Evolutionary conservation across 1,140 invertebrate species (phyloP).

Genomic region (Euura lappo): DNA sequence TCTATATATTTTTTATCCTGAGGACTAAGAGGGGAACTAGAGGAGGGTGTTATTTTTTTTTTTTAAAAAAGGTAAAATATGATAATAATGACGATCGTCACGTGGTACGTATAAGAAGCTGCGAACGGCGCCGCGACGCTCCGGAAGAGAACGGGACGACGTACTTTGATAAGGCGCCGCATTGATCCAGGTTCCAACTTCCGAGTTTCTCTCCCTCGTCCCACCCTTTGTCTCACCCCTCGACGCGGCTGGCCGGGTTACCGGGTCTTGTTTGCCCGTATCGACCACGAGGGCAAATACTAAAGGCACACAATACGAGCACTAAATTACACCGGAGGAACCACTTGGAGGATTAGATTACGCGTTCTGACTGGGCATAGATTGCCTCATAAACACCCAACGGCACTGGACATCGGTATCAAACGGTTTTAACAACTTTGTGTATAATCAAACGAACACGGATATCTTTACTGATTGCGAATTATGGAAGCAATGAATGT

Average conservation of each 20-base stretch:
- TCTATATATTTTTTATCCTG: too few species aligned
- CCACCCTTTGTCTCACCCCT: background rate
- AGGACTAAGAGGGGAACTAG: too few species aligned
- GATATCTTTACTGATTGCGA: too few species aligned
- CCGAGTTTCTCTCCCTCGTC: background rate
- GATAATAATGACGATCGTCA: background rate
- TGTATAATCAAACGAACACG: too few species aligned
- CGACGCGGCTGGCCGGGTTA: background rate
- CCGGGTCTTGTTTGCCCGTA: constrained; percentile 3
- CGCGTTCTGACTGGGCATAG: background rate
- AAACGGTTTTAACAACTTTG: too few species aligned
- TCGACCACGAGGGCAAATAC: constrained; percentile 6
- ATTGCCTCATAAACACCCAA: background rate
- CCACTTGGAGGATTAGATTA: constrained; percentile 7
- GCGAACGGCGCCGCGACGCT: background rate
- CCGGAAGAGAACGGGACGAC: background rate
- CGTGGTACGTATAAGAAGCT: background rate
- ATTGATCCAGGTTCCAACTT: constrained; percentile 5
- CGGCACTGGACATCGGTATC: too few species aligned
- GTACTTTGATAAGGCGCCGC: constrained; percentile 6
- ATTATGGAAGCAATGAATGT: too few species aligned
- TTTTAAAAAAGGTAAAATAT: too few species aligned
- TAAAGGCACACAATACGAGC: constrained; percentile 4
- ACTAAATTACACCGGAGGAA: constrained; percentile 1
- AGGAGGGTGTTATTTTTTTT: too few species aligned